Percentiles rank a stretch among this genome's conserved stretches.
These are phyloP conservation scores for Porites cylindrica DNA, from an alignment of 92 coral and sea anemone species.

Conservation along the genomic window DNA sequence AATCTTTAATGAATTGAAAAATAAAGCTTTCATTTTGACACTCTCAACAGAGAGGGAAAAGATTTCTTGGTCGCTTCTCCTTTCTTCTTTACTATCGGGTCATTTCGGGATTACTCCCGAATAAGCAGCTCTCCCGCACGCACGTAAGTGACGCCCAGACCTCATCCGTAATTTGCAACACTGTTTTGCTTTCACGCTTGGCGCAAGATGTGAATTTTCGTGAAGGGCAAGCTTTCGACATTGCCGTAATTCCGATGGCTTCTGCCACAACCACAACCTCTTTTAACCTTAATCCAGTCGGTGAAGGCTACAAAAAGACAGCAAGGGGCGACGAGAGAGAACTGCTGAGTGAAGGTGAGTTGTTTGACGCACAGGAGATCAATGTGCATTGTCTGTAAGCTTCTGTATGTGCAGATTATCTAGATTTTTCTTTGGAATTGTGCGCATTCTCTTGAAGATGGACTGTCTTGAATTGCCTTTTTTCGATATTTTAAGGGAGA, in stretches of 20 bases:
- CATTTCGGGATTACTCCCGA: background rate
- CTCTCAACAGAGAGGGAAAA: background rate
- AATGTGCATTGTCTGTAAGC: no score
- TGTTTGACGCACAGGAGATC: no score
- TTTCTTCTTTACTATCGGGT: background rate
- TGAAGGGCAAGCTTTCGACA: background rate
- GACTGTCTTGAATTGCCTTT: no score
- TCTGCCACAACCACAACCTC: background rate
- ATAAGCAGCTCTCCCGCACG: background rate
- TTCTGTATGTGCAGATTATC: no score
- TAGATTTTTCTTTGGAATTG: no score
- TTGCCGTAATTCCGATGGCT: background rate
- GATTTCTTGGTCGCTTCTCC: background rate
- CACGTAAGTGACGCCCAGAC: constrained; percentile 13
- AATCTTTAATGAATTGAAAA: no score
- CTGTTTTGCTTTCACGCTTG: background rate
- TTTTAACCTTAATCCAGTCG: constrained; percentile 27
- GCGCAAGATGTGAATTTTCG: background rate
- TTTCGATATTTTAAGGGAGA: no score
- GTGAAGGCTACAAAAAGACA: constrained; percentile 5
- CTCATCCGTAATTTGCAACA: background rate
- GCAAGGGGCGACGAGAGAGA: background rate
- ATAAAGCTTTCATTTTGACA: background rate
- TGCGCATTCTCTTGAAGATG: no score
- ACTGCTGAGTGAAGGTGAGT: constrained; percentile 26